Base-by-base conservation (phyloP, 2,888 invertebrate species). In the Acholoe squamosa region DNA sequence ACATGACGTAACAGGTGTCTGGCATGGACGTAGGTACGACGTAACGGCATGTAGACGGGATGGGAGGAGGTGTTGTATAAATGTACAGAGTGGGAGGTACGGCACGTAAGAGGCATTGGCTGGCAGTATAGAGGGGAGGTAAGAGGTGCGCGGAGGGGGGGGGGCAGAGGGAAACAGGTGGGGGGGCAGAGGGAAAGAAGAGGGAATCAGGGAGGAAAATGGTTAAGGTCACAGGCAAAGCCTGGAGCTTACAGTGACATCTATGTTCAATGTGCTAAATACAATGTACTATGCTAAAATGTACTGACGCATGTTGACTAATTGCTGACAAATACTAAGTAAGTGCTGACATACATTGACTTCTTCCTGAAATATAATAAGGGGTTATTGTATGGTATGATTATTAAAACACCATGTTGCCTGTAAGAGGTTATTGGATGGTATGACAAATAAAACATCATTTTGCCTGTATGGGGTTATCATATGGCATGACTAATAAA, bases 1-100 rank as follows among this genome's bases (percentile, higher is more conserved):
- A 71, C 71, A 0, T 71, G 71, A 71, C 71, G 80, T 34, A 80
- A 43, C 34, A 7, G 80, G 80, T 43, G 80, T 80, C 80, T 80
- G 43, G 43, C 12, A 33, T 34, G 80, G 80, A 80, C 33, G n/a
- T 80, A 16, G 80, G 76, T 76, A 14, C 0, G 25, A 76, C 76
- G 76, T 76, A 76, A 76, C 76, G 22, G 61, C 61, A 22, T 61
- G 43, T 43, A 5, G 61, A 25, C 5, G 25, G 22, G 71, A 71
- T 10, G 71, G 71, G 12, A 25, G 71, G 14, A 10, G 71, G 12
- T 10, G 54, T 19, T 54, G 10, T 14, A 54, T 54, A 19, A 54
- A 54, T 54, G 54, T 54, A 19, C 12, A 12, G 71, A n/a, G n/a
- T 7, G 76, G 76, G 31, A 3, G 1, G 25, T 28, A 28, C 31